Conservation (phyloP, 2,113 vertebrate genomes). For the Holacanthus passer region DNA sequence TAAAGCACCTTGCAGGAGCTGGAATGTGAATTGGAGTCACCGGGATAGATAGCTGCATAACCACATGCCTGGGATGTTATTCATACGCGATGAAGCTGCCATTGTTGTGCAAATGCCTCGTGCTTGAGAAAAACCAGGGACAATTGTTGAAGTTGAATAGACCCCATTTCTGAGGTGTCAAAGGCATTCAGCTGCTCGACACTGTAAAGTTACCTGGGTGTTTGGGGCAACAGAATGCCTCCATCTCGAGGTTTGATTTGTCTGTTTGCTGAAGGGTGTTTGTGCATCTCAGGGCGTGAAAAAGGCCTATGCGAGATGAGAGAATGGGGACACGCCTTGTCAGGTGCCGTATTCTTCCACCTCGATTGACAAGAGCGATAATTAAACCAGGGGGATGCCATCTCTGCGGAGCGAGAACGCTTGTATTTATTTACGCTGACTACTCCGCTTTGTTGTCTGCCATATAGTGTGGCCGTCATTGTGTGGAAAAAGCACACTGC, state of each 20-base stretch:
- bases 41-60: slow-evolving; percentile 67
- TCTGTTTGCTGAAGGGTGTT: slow-evolving; percentile 79
- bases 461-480: slow-evolving; percentile 59
- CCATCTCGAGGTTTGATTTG: slow-evolving; percentile 70
- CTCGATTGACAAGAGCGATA: slow-evolving; percentile 83
- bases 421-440: slow-evolving; percentile 79
- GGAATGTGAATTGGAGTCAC: slow-evolving; percentile 56
- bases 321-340: slow-evolving; percentile 75
- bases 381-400: slow-evolving; percentile 82
- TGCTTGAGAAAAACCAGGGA: slow-evolving; percentile 72
- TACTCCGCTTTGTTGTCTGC: slow-evolving; percentile 69
- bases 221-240: slow-evolving; percentile 74
- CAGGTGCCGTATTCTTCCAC: slow-evolving; percentile 78
- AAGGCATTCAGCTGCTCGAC: slow-evolving; percentile 67
- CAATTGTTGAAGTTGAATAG: slow-evolving; percentile 79
- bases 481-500: slow-evolving; percentile 50
- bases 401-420: slow-evolving; percentile 70
- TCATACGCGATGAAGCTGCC: slow-evolving; percentile 63
- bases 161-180: slow-evolving; percentile 80
- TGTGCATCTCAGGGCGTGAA: slow-evolving; percentile 76
- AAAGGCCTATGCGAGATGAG: slow-evolving; percentile 68
- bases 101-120: slow-evolving; percentile 80
- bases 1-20: slow-evolving; percentile 50
- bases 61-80: slow-evolving; percentile 66
- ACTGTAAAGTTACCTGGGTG: slow-evolving; percentile 76